phyloP scores from a whole-genome alignment of 2,113 vertebrate genomes.

The Collichthys lucidus region DNA sequence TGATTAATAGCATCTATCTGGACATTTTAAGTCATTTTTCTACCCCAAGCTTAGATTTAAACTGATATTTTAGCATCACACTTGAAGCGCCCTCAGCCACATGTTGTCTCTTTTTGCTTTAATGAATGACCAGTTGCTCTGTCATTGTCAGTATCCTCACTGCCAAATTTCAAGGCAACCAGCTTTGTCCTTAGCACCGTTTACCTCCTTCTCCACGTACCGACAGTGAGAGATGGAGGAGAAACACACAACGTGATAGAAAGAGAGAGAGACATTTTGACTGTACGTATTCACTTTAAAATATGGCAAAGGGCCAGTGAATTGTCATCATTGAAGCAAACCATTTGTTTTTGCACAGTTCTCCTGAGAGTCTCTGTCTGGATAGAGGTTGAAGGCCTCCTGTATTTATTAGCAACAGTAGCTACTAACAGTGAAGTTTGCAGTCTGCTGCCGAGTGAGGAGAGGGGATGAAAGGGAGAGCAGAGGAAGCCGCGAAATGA shows the following conservation, averaged over 20 bases:
- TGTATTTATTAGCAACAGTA: conserved; percentile 83
- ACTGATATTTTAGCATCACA: conserved; percentile 63
- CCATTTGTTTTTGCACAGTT: conserved; percentile 57
- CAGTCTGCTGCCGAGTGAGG: conserved; percentile 59
- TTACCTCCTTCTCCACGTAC: conserved; percentile 28
- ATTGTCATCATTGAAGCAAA: conserved; percentile 63
- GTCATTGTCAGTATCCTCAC: conserved; percentile 55
- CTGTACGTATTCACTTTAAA: conserved; percentile 70
- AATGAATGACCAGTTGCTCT: conserved; percentile 46
- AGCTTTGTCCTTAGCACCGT: conserved; percentile 52
- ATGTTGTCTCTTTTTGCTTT: conserved; percentile 47
- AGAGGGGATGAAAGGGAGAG: conserved; percentile 64
- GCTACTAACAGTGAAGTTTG: conserved; percentile 74
- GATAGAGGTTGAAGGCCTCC: conserved; percentile 62
- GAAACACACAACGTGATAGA: conserved; percentile 20
- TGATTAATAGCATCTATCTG: conserved; percentile 32
- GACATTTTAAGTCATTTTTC: conserved; percentile 18
- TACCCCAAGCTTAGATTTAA: conserved; percentile 34
- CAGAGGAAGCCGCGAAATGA: conserved; percentile 55
- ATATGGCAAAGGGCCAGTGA: conserved; percentile 71
- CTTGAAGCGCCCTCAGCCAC: conserved; percentile 28
- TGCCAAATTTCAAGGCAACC: conserved; percentile 53
- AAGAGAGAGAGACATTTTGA: conserved; percentile 52
- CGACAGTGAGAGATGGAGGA: conserved; percentile 38
- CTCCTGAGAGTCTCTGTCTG: conserved; percentile 66